phyloP scores from a whole-genome alignment of 2,113 vertebrate genomes.

The Catagonus wagneri region DNA sequence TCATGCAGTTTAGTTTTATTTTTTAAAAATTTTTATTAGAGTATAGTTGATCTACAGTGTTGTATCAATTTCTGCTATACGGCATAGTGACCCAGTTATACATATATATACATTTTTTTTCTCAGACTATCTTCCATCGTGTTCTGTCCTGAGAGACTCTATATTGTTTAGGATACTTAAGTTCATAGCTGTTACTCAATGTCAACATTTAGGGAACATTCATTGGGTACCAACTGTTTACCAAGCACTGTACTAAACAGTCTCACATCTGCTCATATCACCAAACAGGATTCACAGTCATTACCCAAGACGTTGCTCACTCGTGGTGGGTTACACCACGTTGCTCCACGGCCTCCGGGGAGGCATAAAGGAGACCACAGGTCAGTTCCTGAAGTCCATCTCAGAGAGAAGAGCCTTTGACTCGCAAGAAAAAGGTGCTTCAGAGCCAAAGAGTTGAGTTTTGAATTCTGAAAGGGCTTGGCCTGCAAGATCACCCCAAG shows the following conservation, averaged over 20 bases:
- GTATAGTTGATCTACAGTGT: no score
- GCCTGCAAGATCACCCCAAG: background rate
- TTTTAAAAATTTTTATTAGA: background rate
- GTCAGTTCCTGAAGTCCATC: background rate
- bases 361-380: background rate
- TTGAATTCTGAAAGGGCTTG: background rate
- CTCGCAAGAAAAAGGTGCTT: background rate
- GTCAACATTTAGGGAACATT: background rate
- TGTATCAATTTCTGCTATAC: no score
- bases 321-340: fast-evolving
- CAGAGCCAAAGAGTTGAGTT: background rate
- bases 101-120: no score
- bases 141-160: no score
- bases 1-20: background rate
- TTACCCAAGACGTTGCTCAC: background rate
- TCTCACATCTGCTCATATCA: background rate
- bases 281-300: background rate
- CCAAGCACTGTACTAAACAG: background rate
- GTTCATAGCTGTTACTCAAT: background rate
- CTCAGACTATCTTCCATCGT: no score
- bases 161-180: background rate
- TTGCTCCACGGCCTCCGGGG: fast-evolving
- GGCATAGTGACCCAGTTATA: no score
- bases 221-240: background rate
- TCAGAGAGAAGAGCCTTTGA: background rate